Base-by-base conservation (phyloP, 64 coral and sea anemone species). In the Stylophora pistillata region DNA sequence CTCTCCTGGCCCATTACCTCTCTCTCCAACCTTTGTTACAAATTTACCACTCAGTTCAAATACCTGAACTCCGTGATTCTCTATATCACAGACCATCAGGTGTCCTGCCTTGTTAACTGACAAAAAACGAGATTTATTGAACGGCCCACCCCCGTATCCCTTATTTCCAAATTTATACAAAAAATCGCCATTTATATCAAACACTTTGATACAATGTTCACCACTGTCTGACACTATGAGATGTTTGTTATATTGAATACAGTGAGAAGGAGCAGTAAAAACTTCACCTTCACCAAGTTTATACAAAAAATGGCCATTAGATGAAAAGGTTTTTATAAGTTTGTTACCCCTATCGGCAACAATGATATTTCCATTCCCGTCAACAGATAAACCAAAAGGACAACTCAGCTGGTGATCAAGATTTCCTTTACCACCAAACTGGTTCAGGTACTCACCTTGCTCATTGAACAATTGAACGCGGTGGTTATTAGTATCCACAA, bases 11-110 rank as follows among this genome's bases (percentile, higher is more conserved):
- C 92, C 92, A 68, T 41, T 56, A 33, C 86, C 92, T 20, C 85
- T 85, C 25, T 57, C 78, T 54, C 92, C 92, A 89, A 89, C 89
- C 14, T 86, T 89, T 33, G 74, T 94, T 9, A 94, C 16, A 71
- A 77, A 94, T 55, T 75, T 71, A 0, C 86, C 92, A 23, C 78
- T 87, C 72, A 88, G 58, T 13, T 88, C 78, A 74, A 89, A 94
- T 32, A 94, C 30, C 58, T 94, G 86, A 76, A 94, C 77, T 14
- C 92, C 70, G 25, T 94, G 87, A 85, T 94, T 94, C 13, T 65
- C 34, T 66, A 47, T 58, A 59, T 89, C 72, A 71, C 92, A 89
- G 61, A 94, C 58, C 33, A 94, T 74, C 26, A 89, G 9, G 37
- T 73, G 33, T 10, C 89, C 92, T 57, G 79, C 61, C 17, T 62